Evolutionary conservation across 1,140 invertebrate species (phyloP).

Genomic region (Eriocheir sinensis): DNA sequence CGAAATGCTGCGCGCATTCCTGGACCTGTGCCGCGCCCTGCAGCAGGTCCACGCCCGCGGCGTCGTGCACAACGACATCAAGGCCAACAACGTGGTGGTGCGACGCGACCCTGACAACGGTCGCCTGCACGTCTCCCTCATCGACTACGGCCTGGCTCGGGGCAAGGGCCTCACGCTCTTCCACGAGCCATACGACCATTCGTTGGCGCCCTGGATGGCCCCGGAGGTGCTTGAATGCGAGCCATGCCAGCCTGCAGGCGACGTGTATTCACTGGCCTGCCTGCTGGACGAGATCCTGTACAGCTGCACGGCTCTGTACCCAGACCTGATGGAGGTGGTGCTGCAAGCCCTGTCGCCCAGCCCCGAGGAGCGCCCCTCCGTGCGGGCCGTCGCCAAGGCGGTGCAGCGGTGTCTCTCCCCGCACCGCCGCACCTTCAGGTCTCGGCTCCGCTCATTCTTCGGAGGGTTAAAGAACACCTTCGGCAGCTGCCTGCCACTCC

Average conservation of each 20-base stretch:
- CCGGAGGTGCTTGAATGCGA: neutral
- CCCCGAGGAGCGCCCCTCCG: no score
- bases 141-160: neutral
- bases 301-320: no score
- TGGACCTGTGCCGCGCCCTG: neutral
- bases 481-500: no score
- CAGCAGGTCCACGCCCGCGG: neutral
- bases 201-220: neutral
- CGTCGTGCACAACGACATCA: neutral
- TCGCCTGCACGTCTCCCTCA: neutral
- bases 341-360: no score
- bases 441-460: no score
- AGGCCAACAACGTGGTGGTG: conserved; percentile 6
- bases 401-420: no score
- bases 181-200: neutral
- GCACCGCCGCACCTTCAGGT: no score
- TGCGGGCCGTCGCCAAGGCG: no score
- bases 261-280: neutral
- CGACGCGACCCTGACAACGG: neutral
- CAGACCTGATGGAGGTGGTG: no score
- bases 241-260: neutral
- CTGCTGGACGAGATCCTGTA: neutral
- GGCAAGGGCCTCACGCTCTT: neutral
- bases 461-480: no score
- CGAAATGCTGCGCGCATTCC: neutral